Percentiles rank a stretch among this genome's conserved stretches.
phyloP scores from a whole-genome alignment of 2,888 invertebrate species.

The Cheilosia pagana region DNA sequence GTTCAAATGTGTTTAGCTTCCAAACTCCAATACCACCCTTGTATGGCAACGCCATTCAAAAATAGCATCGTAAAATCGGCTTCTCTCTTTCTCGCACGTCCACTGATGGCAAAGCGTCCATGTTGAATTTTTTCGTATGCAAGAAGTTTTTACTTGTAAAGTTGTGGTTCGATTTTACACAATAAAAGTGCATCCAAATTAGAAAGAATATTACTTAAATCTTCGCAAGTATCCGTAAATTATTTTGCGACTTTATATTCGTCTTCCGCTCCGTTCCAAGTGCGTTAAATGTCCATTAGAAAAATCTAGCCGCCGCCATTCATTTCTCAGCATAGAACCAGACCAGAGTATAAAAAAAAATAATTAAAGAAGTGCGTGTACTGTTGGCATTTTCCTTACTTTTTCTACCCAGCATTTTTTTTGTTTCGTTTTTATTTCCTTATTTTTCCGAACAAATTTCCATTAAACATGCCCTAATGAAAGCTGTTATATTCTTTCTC shows the following conservation, averaged over 20 bases:
- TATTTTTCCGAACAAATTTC: slow-evolving; percentile 48
- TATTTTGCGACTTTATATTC: slow-evolving; percentile 44
- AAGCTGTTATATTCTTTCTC: slow-evolving; percentile 73
- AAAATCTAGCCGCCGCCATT: slow-evolving; percentile 53
- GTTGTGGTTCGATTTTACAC: slow-evolving; percentile 27
- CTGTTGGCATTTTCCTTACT: slow-evolving; percentile 66
- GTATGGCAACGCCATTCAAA: slow-evolving; percentile 25
- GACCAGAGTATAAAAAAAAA: slow-evolving; percentile 61
- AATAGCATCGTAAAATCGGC: not conserved
- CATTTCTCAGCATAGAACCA: slow-evolving; percentile 58
- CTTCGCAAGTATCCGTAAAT: slow-evolving; percentile 52
- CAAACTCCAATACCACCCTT: not conserved
- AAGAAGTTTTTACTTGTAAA: slow-evolving; percentile 21
- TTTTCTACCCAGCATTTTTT: slow-evolving; percentile 54
- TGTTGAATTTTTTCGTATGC: slow-evolving; percentile 65
- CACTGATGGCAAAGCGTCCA: slow-evolving; percentile 51
- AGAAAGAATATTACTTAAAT: slow-evolving; percentile 16
- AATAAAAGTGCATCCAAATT: slow-evolving; percentile 44
- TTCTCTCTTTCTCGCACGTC: slow-evolving; percentile 23
- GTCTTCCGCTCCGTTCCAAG: slow-evolving; percentile 42
- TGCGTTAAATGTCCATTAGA: slow-evolving; percentile 54
- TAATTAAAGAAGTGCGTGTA: slow-evolving; percentile 67
- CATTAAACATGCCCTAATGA: slow-evolving; percentile 57
- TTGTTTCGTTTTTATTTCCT: slow-evolving; percentile 67
- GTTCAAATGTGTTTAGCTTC: not conserved